These are phyloP conservation scores for Lycodopsis pacificus DNA, from an alignment of 2,797 vertebrate genomes.

Conservation along the genomic window DNA sequence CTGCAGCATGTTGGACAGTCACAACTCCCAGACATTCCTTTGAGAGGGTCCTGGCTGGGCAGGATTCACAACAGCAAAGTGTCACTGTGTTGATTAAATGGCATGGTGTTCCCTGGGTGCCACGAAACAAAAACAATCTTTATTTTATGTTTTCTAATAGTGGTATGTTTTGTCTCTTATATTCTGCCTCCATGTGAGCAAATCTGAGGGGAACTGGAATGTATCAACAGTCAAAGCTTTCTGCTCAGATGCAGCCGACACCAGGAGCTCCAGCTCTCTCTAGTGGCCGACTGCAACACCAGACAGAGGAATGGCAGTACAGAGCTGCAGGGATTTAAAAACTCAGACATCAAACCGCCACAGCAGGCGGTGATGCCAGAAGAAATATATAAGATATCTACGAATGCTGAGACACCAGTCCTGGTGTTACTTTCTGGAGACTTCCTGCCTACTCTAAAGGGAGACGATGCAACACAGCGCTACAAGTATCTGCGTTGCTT, in stretches of 20 bases:
- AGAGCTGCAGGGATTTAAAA: conserved; percentile 27
- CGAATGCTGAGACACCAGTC: conserved; percentile 3
- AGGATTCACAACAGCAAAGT: conserved; percentile 37
- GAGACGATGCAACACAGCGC: conserved; percentile 7
- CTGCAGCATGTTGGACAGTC: conserved; percentile 40
- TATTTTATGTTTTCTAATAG: neutral
- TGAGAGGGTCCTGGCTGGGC: conserved; percentile 35
- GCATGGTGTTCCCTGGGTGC: conserved; percentile 41
- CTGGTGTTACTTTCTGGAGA: neutral
- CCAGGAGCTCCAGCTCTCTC: conserved; percentile 66
- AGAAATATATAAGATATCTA: neutral
- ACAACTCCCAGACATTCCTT: conserved; percentile 69
- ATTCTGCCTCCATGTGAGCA: conserved; percentile 5
- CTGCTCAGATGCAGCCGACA: conserved; percentile 36
- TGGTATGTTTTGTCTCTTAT: neutral
- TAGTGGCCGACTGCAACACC: conserved; percentile 65
- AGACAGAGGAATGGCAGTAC: conserved; percentile 61
- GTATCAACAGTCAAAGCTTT: conserved; percentile 48
- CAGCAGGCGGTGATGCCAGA: neutral
- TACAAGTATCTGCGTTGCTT: conserved; percentile 14
- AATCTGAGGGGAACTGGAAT: conserved; percentile 54
- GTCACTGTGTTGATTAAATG: conserved; percentile 30
- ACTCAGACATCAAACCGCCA: neutral
- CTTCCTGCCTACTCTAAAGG: conserved; percentile 23
- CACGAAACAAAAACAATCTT: conserved; percentile 1